Evolutionary conservation across 2,888 invertebrate genomes (phyloP).

Genomic region (Ophion slaviceki): DNA sequence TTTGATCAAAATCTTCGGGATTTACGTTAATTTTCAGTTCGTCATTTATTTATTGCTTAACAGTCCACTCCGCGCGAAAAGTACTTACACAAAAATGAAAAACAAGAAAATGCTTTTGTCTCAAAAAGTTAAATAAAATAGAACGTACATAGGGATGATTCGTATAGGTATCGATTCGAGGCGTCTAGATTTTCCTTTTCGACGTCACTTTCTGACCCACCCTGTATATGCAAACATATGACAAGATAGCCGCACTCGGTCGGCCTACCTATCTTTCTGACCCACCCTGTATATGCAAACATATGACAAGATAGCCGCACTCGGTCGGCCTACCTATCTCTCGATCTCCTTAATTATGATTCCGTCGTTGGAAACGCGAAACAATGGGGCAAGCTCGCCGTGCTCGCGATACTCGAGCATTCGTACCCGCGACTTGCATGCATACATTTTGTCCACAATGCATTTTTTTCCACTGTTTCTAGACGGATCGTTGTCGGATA

Average conservation of each 20-base stretch:
- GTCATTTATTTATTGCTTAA: too few species aligned
- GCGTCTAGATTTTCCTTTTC: too few species aligned
- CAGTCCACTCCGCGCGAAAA: too few species aligned
- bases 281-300: background rate
- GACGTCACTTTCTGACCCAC: background rate
- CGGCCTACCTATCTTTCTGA: conserved; percentile 70
- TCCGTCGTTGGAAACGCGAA: conserved; percentile 73
- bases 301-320: conserved; percentile 47
- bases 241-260: conserved; percentile 65
- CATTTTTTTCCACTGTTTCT: conserved; percentile 1
- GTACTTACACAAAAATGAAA: too few species aligned
- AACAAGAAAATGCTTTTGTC: too few species aligned
- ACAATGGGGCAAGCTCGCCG: conserved; percentile 71
- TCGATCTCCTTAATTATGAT: conserved; percentile 78
- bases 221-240: background rate
- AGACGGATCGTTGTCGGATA: background rate
- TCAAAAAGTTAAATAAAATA: too few species aligned
- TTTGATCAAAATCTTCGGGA: too few species aligned
- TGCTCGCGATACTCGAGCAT: conserved; percentile 19
- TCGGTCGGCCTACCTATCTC: conserved; percentile 73
- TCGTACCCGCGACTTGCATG: conserved; percentile 21
- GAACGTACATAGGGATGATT: background rate
- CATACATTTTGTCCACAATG: conserved; percentile 5
- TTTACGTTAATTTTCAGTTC: too few species aligned
- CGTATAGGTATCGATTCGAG: too few species aligned